Conservation (phyloP, 2,888 invertebrate species). For the Apotomis capreana region DNA sequence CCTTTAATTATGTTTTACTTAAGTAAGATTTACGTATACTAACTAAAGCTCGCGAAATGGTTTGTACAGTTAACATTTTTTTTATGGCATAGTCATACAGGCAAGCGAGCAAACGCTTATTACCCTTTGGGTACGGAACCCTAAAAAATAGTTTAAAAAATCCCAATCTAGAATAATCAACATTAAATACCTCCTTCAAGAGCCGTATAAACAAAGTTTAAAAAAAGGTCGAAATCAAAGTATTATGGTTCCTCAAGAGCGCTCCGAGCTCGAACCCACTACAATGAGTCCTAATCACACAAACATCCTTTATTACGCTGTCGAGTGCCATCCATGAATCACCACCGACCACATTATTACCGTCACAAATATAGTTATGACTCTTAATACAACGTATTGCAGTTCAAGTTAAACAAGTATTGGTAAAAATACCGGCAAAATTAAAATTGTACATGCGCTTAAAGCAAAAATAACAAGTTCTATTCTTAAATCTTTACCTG, state of each 20-base stretch:
- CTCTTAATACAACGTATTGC: background rate
- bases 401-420: background rate
- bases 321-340: conserved; percentile 36
- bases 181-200: background rate
- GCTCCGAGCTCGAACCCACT: conserved; percentile 13
- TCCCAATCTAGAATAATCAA: conserved; percentile 8
- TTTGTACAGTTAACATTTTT: no score
- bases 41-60: no score
- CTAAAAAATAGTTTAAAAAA: background rate
- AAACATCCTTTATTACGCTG: conserved; percentile 36
- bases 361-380: background rate
- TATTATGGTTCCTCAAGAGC: conserved; percentile 17
- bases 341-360: background rate
- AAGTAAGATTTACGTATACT: no score
- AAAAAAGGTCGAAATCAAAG: conserved; percentile 20
- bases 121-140: no score
- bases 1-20: no score
- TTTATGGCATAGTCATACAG: no score
- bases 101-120: no score
- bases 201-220: conserved; percentile 14
- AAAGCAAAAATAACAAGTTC: background rate
- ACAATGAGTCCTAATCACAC: conserved; percentile 25
- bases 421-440: background rate
- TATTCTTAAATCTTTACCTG: background rate
- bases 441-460: conserved; percentile 11